phyloP scores from a whole-genome alignment of 2,113 vertebrate species.

The Tursiops truncatus region DNA sequence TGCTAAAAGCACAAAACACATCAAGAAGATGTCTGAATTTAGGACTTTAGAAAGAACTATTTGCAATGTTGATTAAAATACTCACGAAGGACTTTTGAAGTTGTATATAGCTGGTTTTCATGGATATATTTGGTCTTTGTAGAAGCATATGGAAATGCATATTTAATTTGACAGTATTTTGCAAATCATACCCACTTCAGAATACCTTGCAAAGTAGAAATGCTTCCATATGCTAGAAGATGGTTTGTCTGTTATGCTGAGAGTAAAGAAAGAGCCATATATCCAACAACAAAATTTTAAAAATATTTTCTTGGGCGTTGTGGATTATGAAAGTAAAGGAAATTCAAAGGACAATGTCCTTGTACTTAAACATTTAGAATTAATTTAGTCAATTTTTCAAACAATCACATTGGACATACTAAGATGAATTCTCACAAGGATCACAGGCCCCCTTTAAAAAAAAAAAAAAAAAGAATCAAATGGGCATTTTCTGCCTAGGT shows the following conservation, averaged over 20 bases:
- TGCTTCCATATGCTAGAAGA: conserved; percentile 61
- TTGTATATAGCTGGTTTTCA: conserved; percentile 46
- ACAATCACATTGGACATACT: not conserved
- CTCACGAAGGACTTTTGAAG: conserved; percentile 52
- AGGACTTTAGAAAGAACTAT: conserved; percentile 15
- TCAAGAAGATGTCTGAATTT: not conserved
- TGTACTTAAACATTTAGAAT: not conserved
- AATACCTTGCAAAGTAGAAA: conserved; percentile 67
- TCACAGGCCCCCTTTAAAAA: not conserved
- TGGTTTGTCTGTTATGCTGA: conserved; percentile 48
- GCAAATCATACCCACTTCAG: conserved; percentile 62
- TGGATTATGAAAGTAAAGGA: not conserved
- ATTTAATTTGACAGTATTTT: conserved; percentile 76
- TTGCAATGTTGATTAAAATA: conserved; percentile 40
- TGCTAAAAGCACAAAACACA: not conserved
- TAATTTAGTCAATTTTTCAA: conserved; percentile 13
- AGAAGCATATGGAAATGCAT: conserved; percentile 77
- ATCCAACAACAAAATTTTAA: not conserved
- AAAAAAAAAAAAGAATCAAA: not conserved
- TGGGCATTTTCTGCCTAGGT: not conserved
- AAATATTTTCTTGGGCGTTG: not conserved
- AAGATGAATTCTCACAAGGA: not conserved
- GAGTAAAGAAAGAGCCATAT: not conserved
- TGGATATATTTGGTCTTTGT: conserved; percentile 65
- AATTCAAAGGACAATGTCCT: not conserved